phyloP scores from a whole-genome alignment of 2,113 vertebrate genomes.

The Genyomyrus donnyi region DNA sequence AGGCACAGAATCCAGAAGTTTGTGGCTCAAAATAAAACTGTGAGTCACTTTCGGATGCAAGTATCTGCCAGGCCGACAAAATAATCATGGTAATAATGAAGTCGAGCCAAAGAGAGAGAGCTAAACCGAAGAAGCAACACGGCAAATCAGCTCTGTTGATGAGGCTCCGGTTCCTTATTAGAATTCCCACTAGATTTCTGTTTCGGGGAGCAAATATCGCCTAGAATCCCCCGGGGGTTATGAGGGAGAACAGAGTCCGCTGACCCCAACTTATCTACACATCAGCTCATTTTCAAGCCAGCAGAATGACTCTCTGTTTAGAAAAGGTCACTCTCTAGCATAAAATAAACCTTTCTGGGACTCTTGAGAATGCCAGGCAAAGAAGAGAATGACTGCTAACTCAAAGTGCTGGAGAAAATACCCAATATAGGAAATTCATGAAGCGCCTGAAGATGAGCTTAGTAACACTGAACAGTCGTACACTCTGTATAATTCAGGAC shows the following conservation, averaged over 20 bases:
- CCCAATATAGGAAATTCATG: background rate
- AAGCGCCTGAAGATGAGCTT: background rate
- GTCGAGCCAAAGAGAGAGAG: background rate
- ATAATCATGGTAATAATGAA: background rate
- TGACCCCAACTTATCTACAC: conserved; percentile 1
- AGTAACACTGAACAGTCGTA: background rate
- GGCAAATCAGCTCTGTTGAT: background rate
- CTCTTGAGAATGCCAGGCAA: background rate
- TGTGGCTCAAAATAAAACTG: background rate
- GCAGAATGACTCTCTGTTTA: conserved; percentile 8
- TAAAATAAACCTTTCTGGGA: background rate
- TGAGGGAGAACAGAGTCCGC: background rate
- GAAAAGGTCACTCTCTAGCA: conserved; percentile 7
- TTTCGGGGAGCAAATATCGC: background rate
- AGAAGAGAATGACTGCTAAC: background rate
- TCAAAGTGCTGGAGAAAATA: background rate
- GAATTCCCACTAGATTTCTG: background rate
- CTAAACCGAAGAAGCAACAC: background rate
- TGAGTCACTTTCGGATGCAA: background rate
- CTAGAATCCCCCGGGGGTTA: background rate
- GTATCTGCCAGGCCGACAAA: background rate
- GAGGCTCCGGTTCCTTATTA: background rate
- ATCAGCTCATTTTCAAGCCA: conserved; percentile 19
- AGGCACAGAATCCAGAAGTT: background rate
- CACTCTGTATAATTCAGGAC: background rate